Evolutionary conservation across 2,888 invertebrate genomes (phyloP), one percentile per base, ranked within the genome.

Genomic region (Zele albiditarsus): DNA sequence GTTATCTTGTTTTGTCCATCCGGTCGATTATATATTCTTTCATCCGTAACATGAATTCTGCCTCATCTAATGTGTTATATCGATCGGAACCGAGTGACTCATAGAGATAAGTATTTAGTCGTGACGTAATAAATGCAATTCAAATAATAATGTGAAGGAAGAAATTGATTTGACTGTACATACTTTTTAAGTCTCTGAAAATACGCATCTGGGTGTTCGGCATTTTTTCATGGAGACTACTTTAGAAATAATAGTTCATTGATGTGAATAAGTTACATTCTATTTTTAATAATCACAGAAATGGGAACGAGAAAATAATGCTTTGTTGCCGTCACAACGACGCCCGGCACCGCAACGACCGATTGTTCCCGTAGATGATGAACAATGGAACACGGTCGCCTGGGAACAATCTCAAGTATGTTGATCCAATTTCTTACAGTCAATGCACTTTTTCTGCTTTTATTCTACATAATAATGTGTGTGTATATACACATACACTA

Each of bases 241-340:
- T 12, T 6, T 6, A 3, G 12, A 2, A 8, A 38, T 38, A 2
- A 38, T 38, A 2, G 38, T 38, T 8, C 38, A 63, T 20, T n/a
- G 49, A 25, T 67, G n/a, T 63, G 14, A 38, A 63, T 33, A 20
- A 38, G 12, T 63, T 31, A 23, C 23, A n/a, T n/a, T 23, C n/a
- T n/a, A n/a, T 2, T 38, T 38, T 33, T n/a, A n/a, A 74, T 75
- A 75, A 67, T 86, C 83, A 33, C 82, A 93, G 91, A 93, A 92
- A 88, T 93, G 93, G 93, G 91, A 92, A 77, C 87, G 92, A 20
- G 93, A 93, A 85, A 93, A 93, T 83, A 90, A 90, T 63, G 87
- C 88, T 71, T 84, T 93, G 67, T 92, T 93, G 0, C 81, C 85
- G 31, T 87, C 90, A 75, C 88, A 91, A 78, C 90, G 91, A 76